Evolutionary conservation across 1,140 invertebrate genomes (phyloP).

Genomic region (Acyrthosiphon pisum): DNA sequence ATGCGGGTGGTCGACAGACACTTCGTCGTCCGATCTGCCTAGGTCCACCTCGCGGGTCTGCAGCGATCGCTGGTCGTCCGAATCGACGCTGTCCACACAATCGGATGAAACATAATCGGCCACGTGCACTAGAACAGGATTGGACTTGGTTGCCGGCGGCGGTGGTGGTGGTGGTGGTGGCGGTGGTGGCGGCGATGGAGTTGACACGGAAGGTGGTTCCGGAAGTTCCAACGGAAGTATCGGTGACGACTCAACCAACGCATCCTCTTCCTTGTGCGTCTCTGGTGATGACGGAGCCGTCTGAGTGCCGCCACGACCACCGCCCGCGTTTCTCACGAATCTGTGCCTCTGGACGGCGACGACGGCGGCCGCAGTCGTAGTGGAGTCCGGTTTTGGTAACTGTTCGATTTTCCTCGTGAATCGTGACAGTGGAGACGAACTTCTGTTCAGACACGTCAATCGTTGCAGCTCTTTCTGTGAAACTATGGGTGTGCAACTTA

Average conservation of each 20-base stretch:
- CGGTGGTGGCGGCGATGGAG: not conserved
- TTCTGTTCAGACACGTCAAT: constrained; percentile 14
- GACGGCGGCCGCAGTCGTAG: not conserved
- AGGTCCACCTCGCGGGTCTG: not conserved
- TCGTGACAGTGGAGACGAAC: constrained; percentile 36
- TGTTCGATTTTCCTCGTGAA: not conserved
- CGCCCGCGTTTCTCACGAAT: not conserved
- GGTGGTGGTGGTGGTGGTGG: not conserved
- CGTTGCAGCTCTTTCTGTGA: constrained; percentile 36
- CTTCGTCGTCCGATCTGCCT: not conserved
- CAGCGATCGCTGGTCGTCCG: constrained; percentile 24
- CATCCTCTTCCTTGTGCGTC: not conserved
- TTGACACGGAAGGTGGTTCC: too few species aligned
- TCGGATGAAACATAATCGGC: constrained; percentile 49
- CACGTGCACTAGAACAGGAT: constrained; percentile 29
- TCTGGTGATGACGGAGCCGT: constrained; percentile 34
- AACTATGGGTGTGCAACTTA: constrained; percentile 20
- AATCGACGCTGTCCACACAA: constrained; percentile 40
- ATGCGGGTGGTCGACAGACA: not conserved
- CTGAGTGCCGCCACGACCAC: not conserved
- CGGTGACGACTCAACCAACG: not conserved
- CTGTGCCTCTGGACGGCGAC: not conserved
- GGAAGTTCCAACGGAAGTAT: not conserved
- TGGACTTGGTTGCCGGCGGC: not conserved
- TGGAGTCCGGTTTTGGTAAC: not conserved